Conservation (phyloP, 2,797 vertebrate species). For the Leuciscus waleckii region DNA sequence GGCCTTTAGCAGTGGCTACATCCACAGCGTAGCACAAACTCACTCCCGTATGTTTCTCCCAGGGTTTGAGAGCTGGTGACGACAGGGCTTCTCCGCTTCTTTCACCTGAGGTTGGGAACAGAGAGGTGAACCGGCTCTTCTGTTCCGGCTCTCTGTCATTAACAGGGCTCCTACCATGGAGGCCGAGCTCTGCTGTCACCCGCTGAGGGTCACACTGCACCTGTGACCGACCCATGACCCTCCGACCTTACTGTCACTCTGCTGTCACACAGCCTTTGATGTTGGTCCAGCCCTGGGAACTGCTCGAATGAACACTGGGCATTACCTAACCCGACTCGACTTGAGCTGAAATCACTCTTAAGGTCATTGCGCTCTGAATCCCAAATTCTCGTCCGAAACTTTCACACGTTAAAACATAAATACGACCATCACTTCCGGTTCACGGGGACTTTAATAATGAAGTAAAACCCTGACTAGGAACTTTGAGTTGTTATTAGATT, state of each 20-base stretch:
- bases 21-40: background rate
- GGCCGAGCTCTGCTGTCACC: background rate
- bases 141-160: conserved; percentile 44
- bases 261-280: background rate
- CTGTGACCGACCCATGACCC: background rate
- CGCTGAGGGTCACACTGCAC: conserved; percentile 15
- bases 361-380: no score
- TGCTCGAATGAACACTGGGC: background rate
- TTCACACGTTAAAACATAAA: no score
- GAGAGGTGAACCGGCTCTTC: conserved; percentile 41
- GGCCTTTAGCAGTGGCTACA: no score
- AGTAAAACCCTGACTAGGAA: background rate
- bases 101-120: background rate
- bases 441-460: no score
- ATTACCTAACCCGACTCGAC: background rate
- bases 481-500: background rate
- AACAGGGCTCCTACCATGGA: conserved; percentile 29
- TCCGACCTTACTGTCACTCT: background rate
- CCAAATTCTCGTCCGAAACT: no score
- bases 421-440: no score
- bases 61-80: background rate
- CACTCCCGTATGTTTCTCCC: background rate
- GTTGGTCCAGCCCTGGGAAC: background rate
- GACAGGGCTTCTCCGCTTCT: background rate
- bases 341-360: background rate